Base-by-base conservation (phyloP, 2,888 invertebrate genomes). In the Aspidiotus rigidus region DNA sequence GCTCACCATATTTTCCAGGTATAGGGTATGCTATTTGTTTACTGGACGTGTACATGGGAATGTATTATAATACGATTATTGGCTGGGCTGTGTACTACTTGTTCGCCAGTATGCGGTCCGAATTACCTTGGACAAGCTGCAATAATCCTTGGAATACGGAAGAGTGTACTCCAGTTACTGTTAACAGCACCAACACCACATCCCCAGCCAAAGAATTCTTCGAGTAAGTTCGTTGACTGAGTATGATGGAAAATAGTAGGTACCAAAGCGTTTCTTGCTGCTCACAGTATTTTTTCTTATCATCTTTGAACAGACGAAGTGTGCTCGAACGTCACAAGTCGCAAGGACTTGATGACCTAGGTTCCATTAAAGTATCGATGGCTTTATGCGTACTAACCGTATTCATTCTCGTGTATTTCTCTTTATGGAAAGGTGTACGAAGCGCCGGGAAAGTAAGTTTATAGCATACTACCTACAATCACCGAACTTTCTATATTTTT, bases 41-140 rank as follows among this genome's bases (percentile, higher is more conserved):
- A 78, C 91, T 96, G 75, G 94, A 95, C 80, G 85, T 95, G 77
- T 96, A 95, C 82, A 89, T 89, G 86, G 92, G 91, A 74, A 95
- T 95, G 89, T 95, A 93, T 81, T 96, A 96, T 83, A 96, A 96
- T 81, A 94, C 95, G 62, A 91, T 96, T 78, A 95, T 96, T 76
- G 93, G 93, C 61, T 95, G 95, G 93, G 93, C 94, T 59, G 88
- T 93, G 67, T 93, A 93, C 81, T 93, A 93, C 80, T 83, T 93
- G 73, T 84, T 91, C 74, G 89, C 89, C 13, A 91, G 91, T 73
- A 88, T 91, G 79, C 85, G 85, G 77, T 83, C 84, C 0, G 85
- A 86, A 76, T 83, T 93, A 64, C 93, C 93, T 0, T 93, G 93
- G 93, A 89, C 90, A 69, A 85, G 85, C 73, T 93, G 93, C 78